These are phyloP conservation scores for Drosophila carrolli DNA, from an alignment of 1,140 invertebrate species.

Conservation along the genomic window DNA sequence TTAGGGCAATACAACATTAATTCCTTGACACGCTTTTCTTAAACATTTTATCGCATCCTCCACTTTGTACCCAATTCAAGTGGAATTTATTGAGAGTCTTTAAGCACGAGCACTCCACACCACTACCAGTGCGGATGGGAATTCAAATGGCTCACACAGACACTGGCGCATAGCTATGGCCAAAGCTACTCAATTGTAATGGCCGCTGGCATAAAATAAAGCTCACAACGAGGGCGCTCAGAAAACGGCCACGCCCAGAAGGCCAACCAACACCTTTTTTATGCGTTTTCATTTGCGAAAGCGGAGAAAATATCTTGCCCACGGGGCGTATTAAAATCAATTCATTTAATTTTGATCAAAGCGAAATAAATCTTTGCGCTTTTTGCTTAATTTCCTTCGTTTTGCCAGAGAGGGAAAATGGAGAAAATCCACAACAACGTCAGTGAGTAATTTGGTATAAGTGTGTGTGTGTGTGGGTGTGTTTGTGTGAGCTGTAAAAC, in stretches of 20 bases:
- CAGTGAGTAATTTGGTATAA: slow-evolving; percentile 72
- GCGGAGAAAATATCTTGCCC: slow-evolving; percentile 80
- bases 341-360: slow-evolving; percentile 84
- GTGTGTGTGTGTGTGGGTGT: not conserved
- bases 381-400: slow-evolving; percentile 81
- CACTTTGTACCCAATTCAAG: slow-evolving; percentile 59
- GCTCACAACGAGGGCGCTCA: slow-evolving; percentile 36
- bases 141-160: slow-evolving; percentile 42
- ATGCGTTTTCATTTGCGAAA: slow-evolving; percentile 78
- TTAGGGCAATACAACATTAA: slow-evolving; percentile 27
- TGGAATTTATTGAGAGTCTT: slow-evolving; percentile 64
- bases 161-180: slow-evolving; percentile 12
- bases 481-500: slow-evolving; percentile 49
- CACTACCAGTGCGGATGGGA: slow-evolving; percentile 7
- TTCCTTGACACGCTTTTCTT: slow-evolving; percentile 38
- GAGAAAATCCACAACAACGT: slow-evolving; percentile 78
- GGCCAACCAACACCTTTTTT: slow-evolving; percentile 63
- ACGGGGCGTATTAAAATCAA: slow-evolving; percentile 83
- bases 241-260: slow-evolving; percentile 47
- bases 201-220: slow-evolving; percentile 56
- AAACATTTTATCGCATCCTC: slow-evolving; percentile 50
- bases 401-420: slow-evolving; percentile 48
- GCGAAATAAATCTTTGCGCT: slow-evolving; percentile 83
- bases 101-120: slow-evolving; percentile 31
- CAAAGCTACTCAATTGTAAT: slow-evolving; percentile 62